Evolutionary conservation across 2,888 invertebrate genomes (phyloP), one percentile per base, ranked within the genome.

Genomic region (Drosophila anomalata): DNA sequence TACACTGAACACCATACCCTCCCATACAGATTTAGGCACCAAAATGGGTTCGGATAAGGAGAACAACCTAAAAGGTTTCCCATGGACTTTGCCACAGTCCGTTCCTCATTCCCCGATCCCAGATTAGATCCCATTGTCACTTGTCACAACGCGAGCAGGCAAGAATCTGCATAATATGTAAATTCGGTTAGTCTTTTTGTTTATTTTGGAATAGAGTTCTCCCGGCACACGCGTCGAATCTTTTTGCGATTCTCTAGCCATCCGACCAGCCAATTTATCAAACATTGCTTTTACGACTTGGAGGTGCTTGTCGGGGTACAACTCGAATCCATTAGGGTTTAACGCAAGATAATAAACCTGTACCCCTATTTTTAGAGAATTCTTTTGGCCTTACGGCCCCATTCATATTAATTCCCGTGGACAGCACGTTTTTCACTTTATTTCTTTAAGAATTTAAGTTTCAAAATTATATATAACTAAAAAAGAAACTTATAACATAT

Each of bases 261-360:
- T 51, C 22, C 52, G 29, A 20, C 46, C 33, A 58, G 58, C 44
- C 67, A 77, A 74, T 72, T 70, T 70, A 63, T 66, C 61, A 56
- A 63, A 63, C 65, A 68, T 47, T 41, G 46, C 46, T 61, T 75
- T 70, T 66, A 71, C 65, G 73, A 63, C 31, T 59, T 50, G 20
- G 51, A 62, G 42, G 61, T 65, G 69, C 63, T 63, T 55, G 62
- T 60, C 75, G 24, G 56, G 44, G 58, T 60, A 81, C 81, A 79
- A 55, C 52, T 66, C 53, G 79, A 84, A 65, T 73, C 84, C 81
- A 81, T 81, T 84, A 81, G 52, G 52, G 53, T 53, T 55, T 53
- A 54, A 55, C 22, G 46, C 59, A 53, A 72, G 71, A 71, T 51
- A 54, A 55, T 71, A 71, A 72, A 57, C 63, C 39, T 61, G 55